Evolutionary conservation across 2,797 vertebrate genomes (phyloP), one percentile per base, ranked within the genome.

Genomic region (Prionace glauca): DNA sequence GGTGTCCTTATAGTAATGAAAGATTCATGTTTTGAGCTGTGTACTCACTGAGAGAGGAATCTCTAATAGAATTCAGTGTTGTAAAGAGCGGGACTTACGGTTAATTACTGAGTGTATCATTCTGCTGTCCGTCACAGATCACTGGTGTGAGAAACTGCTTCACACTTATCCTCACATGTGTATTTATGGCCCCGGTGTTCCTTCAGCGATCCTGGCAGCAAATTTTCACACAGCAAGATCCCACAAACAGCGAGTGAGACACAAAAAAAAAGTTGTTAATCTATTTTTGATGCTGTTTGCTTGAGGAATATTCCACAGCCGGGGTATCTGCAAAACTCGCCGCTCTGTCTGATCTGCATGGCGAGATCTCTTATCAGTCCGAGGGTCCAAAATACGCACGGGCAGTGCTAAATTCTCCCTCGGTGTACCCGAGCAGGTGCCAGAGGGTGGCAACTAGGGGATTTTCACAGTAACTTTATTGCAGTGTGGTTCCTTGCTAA

Each of bases 1-100:
- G 90, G 2, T 41, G 65, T 92, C 90, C 65, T 92, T 24, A 24
- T 67, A 56, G n/a, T 26, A 41, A 92, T 92, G 65, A 92, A 92
- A 92, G 32, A 92, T 92, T 92, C 90, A 92, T 92, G 90, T 69
- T 69, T 92, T 69, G 90, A 4, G 62, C 20, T 26, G 18, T 92
- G 9, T 2, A 14, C 41, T 41, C 90, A 92, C 90, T 41, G 22
- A 41, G 65, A 3, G 90, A 69, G 24, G 90, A 8, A 69, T 20
- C 8, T 69, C 8, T n/a, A 24, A n/a, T n/a, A 92, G 24, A 92
- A 69, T 36, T 62, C 56, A 69, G 90, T 41, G 90, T 8, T 1
- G 3, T 69, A 24, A 41, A 67, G 41, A 36, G 41, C 69, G 62
- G 22, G 65, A 69, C 69, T 3, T 29, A 12, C 90, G 24, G 22